Base-by-base conservation (phyloP, 2,797 vertebrate species). In the Toxotes lorentzi region DNA sequence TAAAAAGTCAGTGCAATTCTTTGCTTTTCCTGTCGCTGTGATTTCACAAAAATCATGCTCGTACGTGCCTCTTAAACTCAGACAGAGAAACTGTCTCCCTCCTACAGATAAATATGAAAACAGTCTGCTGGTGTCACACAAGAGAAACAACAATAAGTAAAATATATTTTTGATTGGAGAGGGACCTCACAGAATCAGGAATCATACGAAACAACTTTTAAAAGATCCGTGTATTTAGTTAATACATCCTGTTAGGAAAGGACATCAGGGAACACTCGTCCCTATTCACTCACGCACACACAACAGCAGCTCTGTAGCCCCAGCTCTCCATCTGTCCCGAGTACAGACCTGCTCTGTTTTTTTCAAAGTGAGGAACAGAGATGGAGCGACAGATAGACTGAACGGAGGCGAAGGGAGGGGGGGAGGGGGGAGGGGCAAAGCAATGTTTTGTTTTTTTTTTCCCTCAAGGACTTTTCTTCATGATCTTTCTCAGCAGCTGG, bases 281-380 rank as follows among this genome's bases (percentile, higher is more conserved):
- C 35, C n/a, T 9, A 65, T 17, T 23, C 43, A 48, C 47, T 24
- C 30, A 12, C 56, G 30, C 35, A 43, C 60, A 48, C 61, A 65
- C 40, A 41, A 43, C 30, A 54, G 64, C 80, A 78, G 35, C 51
- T 54, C 68, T 54, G 63, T 58, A 70, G 68, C 35, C 72, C 35
- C 72, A 66, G 56, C 30, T 50, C 64, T 43, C 17, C 60, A 72
- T 77, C 68, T 79, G 68, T 56, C 30, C 41, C 6, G 43, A 70
- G 16, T 4, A 75, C 34, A 83, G 48, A 68, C 47, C 27, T 4
- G 5, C 60, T 76, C 70, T 71, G 54, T 73, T 73, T 82, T 82
- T 54, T 65, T 75, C 66, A 88, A 77, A 86, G 70, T 76, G 63
- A 72, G 54, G 23, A 75, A 47, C 23, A 86, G 41, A 79, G 76